Base-by-base conservation (phyloP, 1,140 invertebrate genomes). In the Myzus persicae region DNA sequence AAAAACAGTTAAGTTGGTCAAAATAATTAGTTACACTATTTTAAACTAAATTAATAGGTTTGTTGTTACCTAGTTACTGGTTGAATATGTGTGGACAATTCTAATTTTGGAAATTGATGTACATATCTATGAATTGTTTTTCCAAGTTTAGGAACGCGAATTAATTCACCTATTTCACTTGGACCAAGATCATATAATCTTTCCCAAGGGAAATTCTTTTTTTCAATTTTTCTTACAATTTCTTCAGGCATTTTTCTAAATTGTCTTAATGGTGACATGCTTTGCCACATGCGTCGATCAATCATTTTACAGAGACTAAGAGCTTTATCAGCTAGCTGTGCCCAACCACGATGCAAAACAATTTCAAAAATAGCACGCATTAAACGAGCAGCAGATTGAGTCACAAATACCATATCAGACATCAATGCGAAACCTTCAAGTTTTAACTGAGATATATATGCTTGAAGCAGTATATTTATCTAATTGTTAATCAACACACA, bases 401-500 rank as follows among this genome's bases (percentile, higher is more conserved):
- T 99, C 0, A 99, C 98, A 95, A 98, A 99, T 1, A 99, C 98
- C 99, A 99, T 99, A 95, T 99, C 99, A 0, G 99, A 98, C 98
- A 99, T 99, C 8, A 99, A 95, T 2, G 99, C 99, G 95, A 99
- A 99, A 26, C 99, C 99, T 95, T 99, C 99, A 67, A 99, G 95
- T 95, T 99, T 99, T 82, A 99, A 95, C 95, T 99, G 99, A 0
- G 99, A 99, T 92, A 99, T 99, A 95, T 99, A 99, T 1, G 99
- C 99, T 95, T 99, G 99, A 7, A 99, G 96, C 8, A 99, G 95
- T 18, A 99, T 98, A 95, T 98, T 98, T 7, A 99, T 98, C 96
- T 93, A 51, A 31, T 51, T 36, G 31, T 48, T 4, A 54, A 38
- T 40, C 24, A 84, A 48, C 9, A 54, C 11, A 93, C 9, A 26